Percentiles rank a stretch among this genome's conserved stretches.
phyloP scores from a whole-genome alignment of 2,797 vertebrate species.

The Onychomys arenicola region DNA sequence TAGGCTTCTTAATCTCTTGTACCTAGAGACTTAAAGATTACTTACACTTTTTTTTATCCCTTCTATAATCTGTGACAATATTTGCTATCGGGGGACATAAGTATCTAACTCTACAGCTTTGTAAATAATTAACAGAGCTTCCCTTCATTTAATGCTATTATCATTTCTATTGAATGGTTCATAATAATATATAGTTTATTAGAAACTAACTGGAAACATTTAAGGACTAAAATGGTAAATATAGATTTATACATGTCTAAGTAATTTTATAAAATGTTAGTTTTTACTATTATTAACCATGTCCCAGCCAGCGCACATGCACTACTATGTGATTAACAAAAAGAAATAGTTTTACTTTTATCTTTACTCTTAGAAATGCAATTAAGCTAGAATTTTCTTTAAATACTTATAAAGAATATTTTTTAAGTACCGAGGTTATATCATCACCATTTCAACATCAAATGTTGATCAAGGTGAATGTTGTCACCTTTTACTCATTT shows the following conservation, averaged over 20 bases:
- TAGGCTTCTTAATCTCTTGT: too few relatives aligned
- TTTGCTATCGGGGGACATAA: too few relatives aligned
- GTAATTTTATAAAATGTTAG: conserved; percentile 27
- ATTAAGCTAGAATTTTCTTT: conserved; percentile 36
- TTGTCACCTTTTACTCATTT: neutral
- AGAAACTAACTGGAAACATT: too few relatives aligned
- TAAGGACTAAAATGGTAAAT: too few relatives aligned
- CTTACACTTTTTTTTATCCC: too few relatives aligned
- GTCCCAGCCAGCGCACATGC: neutral
- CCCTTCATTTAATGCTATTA: too few relatives aligned
- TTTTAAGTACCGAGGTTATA: neutral
- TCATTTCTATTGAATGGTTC: too few relatives aligned
- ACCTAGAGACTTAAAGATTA: too few relatives aligned
- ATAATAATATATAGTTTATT: too few relatives aligned
- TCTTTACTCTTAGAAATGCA: neutral
- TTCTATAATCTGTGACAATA: too few relatives aligned
- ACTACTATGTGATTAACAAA: neutral
- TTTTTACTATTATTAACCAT: neutral
- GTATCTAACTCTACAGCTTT: too few relatives aligned
- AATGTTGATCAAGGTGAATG: neutral
- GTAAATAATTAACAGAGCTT: too few relatives aligned
- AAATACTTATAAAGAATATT: neutral
- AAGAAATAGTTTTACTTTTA: neutral
- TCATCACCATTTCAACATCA: neutral
- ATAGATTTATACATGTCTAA: neutral